Evolutionary conservation across 2,888 invertebrate genomes (phyloP).

Genomic region (Drosophila mimica): DNA sequence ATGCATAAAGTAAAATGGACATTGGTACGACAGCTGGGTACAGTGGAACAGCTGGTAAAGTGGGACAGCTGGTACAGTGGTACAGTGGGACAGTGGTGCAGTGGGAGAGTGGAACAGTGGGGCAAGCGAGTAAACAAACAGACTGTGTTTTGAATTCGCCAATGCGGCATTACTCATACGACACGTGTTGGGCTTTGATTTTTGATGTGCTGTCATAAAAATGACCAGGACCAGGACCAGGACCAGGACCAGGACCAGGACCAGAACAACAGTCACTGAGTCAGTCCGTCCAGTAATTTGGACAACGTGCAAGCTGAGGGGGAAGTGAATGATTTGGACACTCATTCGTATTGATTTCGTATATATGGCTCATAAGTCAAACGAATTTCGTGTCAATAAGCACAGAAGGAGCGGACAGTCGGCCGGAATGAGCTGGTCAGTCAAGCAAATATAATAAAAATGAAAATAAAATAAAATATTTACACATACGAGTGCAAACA

Average conservation of each 20-base stretch:
- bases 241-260: no score
- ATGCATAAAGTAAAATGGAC: conserved; percentile 52
- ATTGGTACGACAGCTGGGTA: not conserved
- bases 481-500: conserved; percentile 69
- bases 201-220: conserved; percentile 66
- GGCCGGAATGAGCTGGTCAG: conserved; percentile 12
- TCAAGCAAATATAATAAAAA: conserved; percentile 73
- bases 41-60: not conserved
- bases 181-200: conserved; percentile 62
- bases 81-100: not conserved
- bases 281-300: conserved; percentile 10
- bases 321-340: conserved; percentile 28
- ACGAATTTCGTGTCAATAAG: conserved; percentile 55
- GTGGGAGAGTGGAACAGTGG: not conserved
- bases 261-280: conserved; percentile 1
- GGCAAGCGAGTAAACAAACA: conserved; percentile 16
- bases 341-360: conserved; percentile 56
- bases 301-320: not conserved
- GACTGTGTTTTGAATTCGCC: conserved; percentile 34
- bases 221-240: conserved; percentile 2
- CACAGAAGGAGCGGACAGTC: conserved; percentile 13
- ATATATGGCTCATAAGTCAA: conserved; percentile 56
- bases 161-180: conserved; percentile 65
- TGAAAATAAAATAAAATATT: conserved; percentile 77
- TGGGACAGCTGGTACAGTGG: not conserved